Base-by-base conservation (phyloP, 2,888 invertebrate genomes). In the Lucinisca nassula region DNA sequence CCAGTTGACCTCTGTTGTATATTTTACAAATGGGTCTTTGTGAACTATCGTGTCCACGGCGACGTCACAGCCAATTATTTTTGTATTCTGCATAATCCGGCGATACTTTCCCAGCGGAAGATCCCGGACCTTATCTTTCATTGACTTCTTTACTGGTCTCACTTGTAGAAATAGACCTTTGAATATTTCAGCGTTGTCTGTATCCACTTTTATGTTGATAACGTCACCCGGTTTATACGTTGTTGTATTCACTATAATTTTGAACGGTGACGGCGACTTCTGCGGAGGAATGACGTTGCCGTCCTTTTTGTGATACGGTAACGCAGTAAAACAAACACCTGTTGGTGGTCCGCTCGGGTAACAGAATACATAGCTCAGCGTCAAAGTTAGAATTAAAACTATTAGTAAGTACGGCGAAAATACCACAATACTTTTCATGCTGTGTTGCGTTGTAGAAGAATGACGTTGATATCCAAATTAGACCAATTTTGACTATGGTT, bases 341-440 rank as follows among this genome's bases (percentile, higher is more conserved):
- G 21, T 30, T 17, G 89, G 89, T 30, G 89, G 82, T 24, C 89
- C 89, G 35, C 45, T 70, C 0, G 89, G 89, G 67, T 84, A 89
- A 30, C 55, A 67, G 17, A 12, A 67, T 35, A 35, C 24, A 4
- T 4, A 8, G 21, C 4, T 6, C 24, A 27, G 24, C 27, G 10
- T 58, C 1, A 58, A 27, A 1, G 27, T 27, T 1, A 58, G n/a
- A 27, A 58, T 27, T 4, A 58, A n/a, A 6, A 58, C 1, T 27
- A 58, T 4, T 12, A 24, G 58, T 27, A n/a, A 17, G 58, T 27
- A 27, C 6, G 14, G 3, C 24, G 58, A 21, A 4, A 27, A 27
- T 27, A n/a, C 14, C 6, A 6, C 27, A 8, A 27, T 58, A 8
- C 6, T 12, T 27, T 27, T 27, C 58, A 58, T 58, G 58, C 27